A percentile compares a stretch with the other conserved stretches of the same genome.
phyloP scores from a whole-genome alignment of 2,888 invertebrate genomes.

The Gisinianus flammeolus region DNA sequence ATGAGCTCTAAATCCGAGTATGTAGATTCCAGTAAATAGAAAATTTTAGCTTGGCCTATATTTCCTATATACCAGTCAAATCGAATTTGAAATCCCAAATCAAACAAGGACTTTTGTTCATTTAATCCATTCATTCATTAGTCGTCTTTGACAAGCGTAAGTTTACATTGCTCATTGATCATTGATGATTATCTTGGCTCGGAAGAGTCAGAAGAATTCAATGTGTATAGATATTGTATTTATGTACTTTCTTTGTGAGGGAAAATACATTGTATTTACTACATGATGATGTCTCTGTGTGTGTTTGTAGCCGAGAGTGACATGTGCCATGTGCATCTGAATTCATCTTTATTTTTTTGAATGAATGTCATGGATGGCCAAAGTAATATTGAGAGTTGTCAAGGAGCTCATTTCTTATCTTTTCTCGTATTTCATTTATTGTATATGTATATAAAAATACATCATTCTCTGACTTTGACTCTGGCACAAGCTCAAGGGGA shows the following conservation, averaged over 20 bases:
- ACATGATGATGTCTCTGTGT: background rate
- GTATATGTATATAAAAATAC: no score
- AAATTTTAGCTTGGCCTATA: no score
- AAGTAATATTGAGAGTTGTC: background rate
- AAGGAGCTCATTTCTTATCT: background rate
- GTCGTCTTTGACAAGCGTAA: background rate
- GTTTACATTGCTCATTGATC: background rate
- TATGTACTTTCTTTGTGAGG: no score
- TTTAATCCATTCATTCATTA: background rate
- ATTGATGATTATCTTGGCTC: background rate
- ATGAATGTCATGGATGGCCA: conserved; percentile 9
- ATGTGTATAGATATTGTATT: no score
- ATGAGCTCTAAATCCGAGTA: no score
- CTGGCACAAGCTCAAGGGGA: no score
- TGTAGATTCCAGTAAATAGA: no score
- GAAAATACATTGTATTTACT: background rate
- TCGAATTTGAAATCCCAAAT: background rate
- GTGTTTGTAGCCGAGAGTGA: background rate
- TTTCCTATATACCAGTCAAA: no score
- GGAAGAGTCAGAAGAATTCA: background rate
- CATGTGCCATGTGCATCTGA: background rate
- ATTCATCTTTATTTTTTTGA: background rate
- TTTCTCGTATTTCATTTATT: no score
- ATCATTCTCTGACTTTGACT: no score
- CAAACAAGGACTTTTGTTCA: background rate